Evolutionary conservation across 2,797 vertebrate genomes (phyloP).

Genomic region (Cheirogaleus major): DNA sequence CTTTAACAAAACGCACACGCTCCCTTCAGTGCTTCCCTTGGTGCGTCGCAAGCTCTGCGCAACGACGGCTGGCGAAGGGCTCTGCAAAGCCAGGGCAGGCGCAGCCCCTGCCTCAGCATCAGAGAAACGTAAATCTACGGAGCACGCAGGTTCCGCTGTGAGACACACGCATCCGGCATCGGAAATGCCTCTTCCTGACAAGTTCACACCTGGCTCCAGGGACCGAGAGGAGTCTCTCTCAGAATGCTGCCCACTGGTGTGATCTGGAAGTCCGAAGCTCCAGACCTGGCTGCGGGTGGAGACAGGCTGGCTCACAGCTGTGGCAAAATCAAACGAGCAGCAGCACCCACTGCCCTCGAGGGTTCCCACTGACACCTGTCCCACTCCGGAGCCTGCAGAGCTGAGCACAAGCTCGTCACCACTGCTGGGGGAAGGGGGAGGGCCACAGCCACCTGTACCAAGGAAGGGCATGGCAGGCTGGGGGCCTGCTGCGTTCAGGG

Average conservation of each 20-base stretch:
- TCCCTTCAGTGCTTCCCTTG: accelerated
- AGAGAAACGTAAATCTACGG: background rate
- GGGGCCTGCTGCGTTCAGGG: accelerated
- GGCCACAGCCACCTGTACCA: background rate
- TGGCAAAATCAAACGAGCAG: background rate
- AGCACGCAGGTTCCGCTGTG: background rate
- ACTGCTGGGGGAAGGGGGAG: background rate
- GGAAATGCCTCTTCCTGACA: background rate
- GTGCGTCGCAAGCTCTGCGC: accelerated
- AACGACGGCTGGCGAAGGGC: no score
- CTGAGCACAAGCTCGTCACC: background rate
- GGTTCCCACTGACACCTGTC: background rate
- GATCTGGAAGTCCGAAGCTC: background rate
- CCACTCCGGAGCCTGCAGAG: background rate
- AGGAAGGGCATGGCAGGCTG: no score
- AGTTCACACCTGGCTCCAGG: background rate
- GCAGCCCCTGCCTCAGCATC: background rate
- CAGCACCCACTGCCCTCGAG: background rate
- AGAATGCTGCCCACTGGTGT: background rate
- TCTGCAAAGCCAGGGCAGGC: background rate
- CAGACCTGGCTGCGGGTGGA: background rate
- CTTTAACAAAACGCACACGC: no score
- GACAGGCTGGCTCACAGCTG: background rate
- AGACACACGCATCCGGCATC: background rate
- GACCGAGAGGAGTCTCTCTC: background rate